Conservation (phyloP, 2,113 vertebrate genomes). For the Tursiops truncatus region DNA sequence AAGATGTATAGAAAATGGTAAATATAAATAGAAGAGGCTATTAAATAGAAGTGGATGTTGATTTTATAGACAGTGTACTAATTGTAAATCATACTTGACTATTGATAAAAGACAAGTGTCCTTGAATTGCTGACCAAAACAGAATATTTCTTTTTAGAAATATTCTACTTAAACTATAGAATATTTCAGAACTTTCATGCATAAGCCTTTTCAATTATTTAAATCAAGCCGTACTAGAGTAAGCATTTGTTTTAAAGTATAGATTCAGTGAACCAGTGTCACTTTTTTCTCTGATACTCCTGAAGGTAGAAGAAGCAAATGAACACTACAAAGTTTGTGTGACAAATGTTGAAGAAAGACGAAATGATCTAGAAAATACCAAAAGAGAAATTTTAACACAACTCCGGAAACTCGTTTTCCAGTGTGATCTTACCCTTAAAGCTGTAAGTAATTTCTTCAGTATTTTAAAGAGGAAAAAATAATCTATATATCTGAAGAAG, state of each 20-base stretch:
- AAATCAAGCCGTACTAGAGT: not conserved
- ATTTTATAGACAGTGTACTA: not conserved
- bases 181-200: constrained; percentile 25
- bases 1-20: not conserved
- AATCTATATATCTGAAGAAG: not conserved
- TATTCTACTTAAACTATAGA: constrained; percentile 29
- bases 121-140: constrained; percentile 35
- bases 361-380: constrained; percentile 89
- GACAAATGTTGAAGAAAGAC: constrained; percentile 90
- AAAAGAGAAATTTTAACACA: constrained; percentile 94
- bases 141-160: constrained; percentile 46
- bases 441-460: constrained; percentile 87
- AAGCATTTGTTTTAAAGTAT: constrained; percentile 51
- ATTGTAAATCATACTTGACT: not conserved
- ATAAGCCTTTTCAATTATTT: not conserved
- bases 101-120: not conserved
- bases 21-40: constrained; percentile 1
- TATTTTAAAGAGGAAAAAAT: not conserved
- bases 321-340: constrained; percentile 93
- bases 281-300: constrained; percentile 50
- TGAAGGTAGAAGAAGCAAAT: constrained; percentile 94
- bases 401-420: constrained; percentile 94
- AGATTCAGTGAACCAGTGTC: not conserved
- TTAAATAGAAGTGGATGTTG: not conserved
- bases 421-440: constrained; percentile 98